Evolutionary conservation across 1,140 invertebrate species (phyloP).

Genomic region (Cyclargus thomasi): DNA sequence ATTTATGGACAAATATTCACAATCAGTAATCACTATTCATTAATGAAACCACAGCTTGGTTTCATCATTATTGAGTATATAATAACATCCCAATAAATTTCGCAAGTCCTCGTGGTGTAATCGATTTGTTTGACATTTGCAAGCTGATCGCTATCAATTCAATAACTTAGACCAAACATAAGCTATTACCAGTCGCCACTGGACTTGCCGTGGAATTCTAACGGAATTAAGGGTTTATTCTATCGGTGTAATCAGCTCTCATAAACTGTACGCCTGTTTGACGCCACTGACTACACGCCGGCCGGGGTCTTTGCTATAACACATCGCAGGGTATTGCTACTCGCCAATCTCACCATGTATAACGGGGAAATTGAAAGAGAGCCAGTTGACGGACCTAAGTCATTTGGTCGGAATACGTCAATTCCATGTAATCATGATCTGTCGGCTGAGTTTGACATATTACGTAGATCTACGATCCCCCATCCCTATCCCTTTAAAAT

Average conservation of each 20-base stretch:
- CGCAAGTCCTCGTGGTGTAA: constrained; percentile 3
- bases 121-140: constrained; percentile 14
- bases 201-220: constrained; percentile 7
- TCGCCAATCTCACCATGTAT: no score
- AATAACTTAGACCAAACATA: constrained; percentile 9
- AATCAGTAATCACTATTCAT: not conserved
- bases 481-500: no score
- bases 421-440: no score
- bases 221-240: constrained; percentile 12
- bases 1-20: not conserved
- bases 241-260: not conserved
- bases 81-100: constrained; percentile 14
- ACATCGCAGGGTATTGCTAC: not conserved
- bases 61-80: not conserved
- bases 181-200: constrained; percentile 13
- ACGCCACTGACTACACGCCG: not conserved
- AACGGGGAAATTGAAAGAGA: no score
- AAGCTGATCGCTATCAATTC: constrained; percentile 12
- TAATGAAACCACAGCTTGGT: not conserved
- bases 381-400: no score
- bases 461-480: no score
- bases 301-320: not conserved
- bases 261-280: not conserved
- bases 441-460: no score
- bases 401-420: no score